Evolutionary conservation across 2,888 invertebrate species (phyloP), one percentile per base, ranked within the genome.

Genomic region (Copidosoma aretas): DNA sequence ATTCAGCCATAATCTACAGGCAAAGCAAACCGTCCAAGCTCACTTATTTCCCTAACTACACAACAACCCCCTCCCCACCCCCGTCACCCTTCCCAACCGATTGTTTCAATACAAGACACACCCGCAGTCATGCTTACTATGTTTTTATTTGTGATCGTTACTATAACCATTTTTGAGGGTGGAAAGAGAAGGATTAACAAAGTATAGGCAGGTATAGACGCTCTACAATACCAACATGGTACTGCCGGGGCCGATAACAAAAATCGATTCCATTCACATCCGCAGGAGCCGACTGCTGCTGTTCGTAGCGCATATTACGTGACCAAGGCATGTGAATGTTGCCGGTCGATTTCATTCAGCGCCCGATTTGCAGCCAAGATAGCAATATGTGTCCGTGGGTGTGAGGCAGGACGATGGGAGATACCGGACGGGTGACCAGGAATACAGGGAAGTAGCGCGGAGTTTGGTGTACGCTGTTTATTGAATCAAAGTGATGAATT

Each of bases 241-340:
- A 15, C 41, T 17, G 24, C 43, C 21, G 21, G 46, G 19, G 54
- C 22, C 56, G 17, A 65, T 80, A 80, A 78, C 76, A 78, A 80
- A 80, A 80, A 80, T 80, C 80, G 79, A 80, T 80, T 79, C 75
- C 76, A 74, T 73, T 66, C 74, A 74, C 75, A 76, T 78, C 76
- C 75, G 74, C 71, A 46, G 32, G 74, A 66, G 46, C 64, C 43
- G 49, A 39, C 57, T 43, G 53, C 56, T 41, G 39, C 21, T 58
- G 25, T 39, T 39, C 60, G 39, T 60, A 66, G 56, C 73, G 73
- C 72, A 73, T 69, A 52, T 22, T n/a, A 25, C 32, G 32, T 51
- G 62, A 41, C n/a, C 70, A 70, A 71, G 67, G 32, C 74, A 75
- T 76, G 74, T 70, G 76, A 78, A 77, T 71, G 74, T 72, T 74